A percentile compares a stretch with the other conserved stretches of the same genome.
These are phyloP conservation scores for Blennius ocellaris DNA, from an alignment of 2,113 vertebrate genomes.

Conservation along the genomic window DNA sequence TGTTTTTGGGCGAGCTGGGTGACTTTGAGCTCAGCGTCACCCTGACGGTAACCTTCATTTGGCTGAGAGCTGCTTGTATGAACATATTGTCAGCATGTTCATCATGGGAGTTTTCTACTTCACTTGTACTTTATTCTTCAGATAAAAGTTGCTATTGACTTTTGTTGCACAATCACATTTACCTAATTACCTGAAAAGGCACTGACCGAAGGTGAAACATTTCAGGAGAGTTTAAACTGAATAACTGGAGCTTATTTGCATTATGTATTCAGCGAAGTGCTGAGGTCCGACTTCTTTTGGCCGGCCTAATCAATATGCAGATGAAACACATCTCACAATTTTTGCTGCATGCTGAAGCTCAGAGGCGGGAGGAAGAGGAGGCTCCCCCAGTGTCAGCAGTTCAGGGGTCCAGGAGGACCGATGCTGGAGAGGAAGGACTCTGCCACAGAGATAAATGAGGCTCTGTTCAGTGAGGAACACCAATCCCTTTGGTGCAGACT, in stretches of 20 bases:
- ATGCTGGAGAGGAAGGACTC: constrained; percentile 62
- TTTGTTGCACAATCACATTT: constrained; percentile 45
- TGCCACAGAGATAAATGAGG: constrained; percentile 79
- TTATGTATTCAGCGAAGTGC: constrained; percentile 81
- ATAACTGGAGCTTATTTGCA: constrained; percentile 69
- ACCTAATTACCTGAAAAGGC: constrained; percentile 50
- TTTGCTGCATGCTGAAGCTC: constrained; percentile 70
- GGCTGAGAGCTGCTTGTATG: constrained; percentile 39
- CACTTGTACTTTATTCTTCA: constrained; percentile 35
- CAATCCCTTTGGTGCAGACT: constrained; percentile 60
- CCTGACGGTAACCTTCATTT: constrained; percentile 47
- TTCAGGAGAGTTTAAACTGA: constrained; percentile 56
- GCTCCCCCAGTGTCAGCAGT: constrained; percentile 69
- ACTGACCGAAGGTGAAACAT: constrained; percentile 30
- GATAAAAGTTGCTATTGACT: constrained; percentile 46
- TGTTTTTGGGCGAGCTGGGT: constrained; percentile 42
- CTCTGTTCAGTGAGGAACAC: constrained; percentile 55
- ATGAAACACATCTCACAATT: constrained; percentile 76
- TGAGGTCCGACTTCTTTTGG: constrained; percentile 74
- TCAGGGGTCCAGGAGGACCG: constrained; percentile 70
- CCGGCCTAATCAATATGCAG: constrained; percentile 78
- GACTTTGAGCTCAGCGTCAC: constrained; percentile 40
- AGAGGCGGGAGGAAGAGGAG: constrained; percentile 19
- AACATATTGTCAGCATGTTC: constrained; percentile 41
- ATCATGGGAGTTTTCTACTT: constrained; percentile 12